Evolutionary conservation across 2,888 invertebrate genomes (phyloP), one percentile per base, ranked within the genome.

Genomic region (Yponomeuta malinellus): DNA sequence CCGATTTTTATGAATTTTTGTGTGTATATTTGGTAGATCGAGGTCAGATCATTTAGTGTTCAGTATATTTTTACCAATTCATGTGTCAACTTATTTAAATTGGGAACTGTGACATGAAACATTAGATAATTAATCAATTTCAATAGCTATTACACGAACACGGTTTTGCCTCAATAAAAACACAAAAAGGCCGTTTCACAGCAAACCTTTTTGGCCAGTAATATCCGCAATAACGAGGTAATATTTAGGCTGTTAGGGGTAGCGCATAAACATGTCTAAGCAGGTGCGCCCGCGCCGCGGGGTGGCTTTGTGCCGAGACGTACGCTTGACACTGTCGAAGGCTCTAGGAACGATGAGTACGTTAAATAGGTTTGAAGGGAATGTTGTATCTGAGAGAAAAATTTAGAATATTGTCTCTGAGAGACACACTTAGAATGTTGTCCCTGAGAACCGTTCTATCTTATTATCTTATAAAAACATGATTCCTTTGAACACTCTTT

Each of bases 241-340:
- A 74, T 73, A 75, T 68, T 72, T 71, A 71, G 74, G 75, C 72
- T 75, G 85, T 84, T 82, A 81, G 78, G 78, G 78, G 78, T 78
- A 76, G 80, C 79, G 77, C 88, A 89, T 90, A 89, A 90, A 90
- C 81, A 87, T 88, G 88, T 89, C 88, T 78, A 9, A 74, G 78
- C 85, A 83, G 83, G 84, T 83, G 85, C 76, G 76, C 65, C 52
- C 66, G 71, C 79, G 71, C 79, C 48, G 76, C 80, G 77, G 79
- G 87, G 78, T 81, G 74, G 81, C 88, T 83, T 88, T 85, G 86
- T 84, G 77, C 48, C 31, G 71, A 69, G 70, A 52, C 48, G 69
- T 37, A 66, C 69, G 59, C 67, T 71, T 67, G 70, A 73, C 74
- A 69, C 73, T 69, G 72, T 73, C 74, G 75, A 70, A 69, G 70